Percentiles rank a stretch among this genome's conserved stretches.
These are phyloP conservation scores for Agonopterix subpropinquella DNA, from an alignment of 2,888 invertebrate species.

Conservation along the genomic window DNA sequence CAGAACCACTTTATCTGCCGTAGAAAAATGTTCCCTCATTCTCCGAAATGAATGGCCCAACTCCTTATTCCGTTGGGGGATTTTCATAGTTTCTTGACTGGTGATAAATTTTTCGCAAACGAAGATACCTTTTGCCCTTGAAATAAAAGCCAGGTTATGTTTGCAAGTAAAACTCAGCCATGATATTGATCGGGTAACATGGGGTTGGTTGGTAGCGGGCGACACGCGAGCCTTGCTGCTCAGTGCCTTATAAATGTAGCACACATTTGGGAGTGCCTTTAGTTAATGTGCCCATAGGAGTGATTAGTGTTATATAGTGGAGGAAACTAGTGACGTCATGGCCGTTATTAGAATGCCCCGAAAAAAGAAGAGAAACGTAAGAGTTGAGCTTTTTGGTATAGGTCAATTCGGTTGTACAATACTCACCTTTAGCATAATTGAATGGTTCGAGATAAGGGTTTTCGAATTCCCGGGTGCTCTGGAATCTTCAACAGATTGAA, in stretches of 20 bases:
- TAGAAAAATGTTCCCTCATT: too few relatives aligned
- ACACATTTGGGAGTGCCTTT: conserved; percentile 12
- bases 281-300: conserved; percentile 5
- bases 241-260: conserved; percentile 3
- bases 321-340: conserved; percentile 11
- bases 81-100: background rate
- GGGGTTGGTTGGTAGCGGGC: conserved; percentile 1
- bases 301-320: conserved; percentile 3
- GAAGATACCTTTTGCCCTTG: background rate
- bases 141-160: conserved; percentile 17
- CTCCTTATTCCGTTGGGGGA: background rate
- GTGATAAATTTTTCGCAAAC: background rate
- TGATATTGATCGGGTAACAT: conserved; percentile 37
- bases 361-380: conserved; percentile 20
- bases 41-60: too few relatives aligned
- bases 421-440: too few relatives aligned
- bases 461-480: too few relatives aligned
- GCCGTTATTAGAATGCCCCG: conserved; percentile 25
- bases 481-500: too few relatives aligned
- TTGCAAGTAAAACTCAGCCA: conserved; percentile 22
- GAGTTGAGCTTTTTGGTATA: background rate
- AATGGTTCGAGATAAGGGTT: too few relatives aligned
- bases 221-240: conserved; percentile 11
- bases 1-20: too few relatives aligned
- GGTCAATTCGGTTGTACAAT: too few relatives aligned